Evolutionary conservation across 2,797 vertebrate genomes (phyloP), one percentile per base, ranked within the genome.

Genomic region (Silurus aristotelis): DNA sequence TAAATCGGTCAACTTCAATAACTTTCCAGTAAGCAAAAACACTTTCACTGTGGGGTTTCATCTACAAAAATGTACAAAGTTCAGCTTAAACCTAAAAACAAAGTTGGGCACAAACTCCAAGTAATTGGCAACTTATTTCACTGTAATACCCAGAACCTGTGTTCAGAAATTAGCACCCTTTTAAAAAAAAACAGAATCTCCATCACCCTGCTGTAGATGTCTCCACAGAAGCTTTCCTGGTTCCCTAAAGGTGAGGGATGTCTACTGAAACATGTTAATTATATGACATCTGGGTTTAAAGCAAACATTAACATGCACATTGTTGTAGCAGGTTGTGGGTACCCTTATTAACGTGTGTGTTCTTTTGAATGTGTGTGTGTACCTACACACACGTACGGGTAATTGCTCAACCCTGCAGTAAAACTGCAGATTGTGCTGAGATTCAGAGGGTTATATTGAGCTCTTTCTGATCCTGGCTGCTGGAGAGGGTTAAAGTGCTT

Each of bases 401-500:
- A 89, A 87, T 87, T 86, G 87, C 87, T 80, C 58, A 52, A 76
- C 87, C 86, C 87, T 78, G 85, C 83, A 87, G 87, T 88, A 87
- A 87, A 88, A 87, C 86, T 75, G 84, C 85, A 85, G 88, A 90
- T 87, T 83, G 73, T 88, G 84, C 86, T 48, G 68, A 79, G 85
- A 89, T 89, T 88, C 87, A 77, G 67, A 77, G 79, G 77, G 87
- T 89, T 87, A 88, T 84, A 86, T 85, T 89, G 86, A 89, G 89
- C 90, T 86, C 86, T 76, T 87, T 88, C 84, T 89, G 87, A 90
- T 88, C 90, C 90, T 87, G 86, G 67, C 87, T 89, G 89, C 89
- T 88, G 87, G 87, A 95, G 95, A 95, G 95, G 90, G 94, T 90
- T 92, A 98, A 98, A 99, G 97, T 96, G 95, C 97, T 97, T 96